These are phyloP conservation scores for Eupeodes corollae DNA, from an alignment of 1,140 invertebrate genomes.

Conservation along the genomic window DNA sequence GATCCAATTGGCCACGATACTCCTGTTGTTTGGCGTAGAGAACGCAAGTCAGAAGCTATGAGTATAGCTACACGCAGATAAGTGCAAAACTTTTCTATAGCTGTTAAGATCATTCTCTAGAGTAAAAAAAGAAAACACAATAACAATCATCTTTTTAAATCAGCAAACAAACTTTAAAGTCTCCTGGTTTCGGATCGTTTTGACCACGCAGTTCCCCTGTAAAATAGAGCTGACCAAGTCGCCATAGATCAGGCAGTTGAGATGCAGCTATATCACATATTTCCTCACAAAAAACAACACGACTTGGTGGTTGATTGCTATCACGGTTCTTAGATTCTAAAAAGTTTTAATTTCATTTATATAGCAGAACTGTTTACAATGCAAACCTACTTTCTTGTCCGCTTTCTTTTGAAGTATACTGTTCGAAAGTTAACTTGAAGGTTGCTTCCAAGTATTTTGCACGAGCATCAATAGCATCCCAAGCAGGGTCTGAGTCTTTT, in stretches of 20 bases:
- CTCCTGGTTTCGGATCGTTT: conserved; percentile 46
- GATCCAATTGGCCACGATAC: conserved; percentile 36
- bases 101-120: conserved; percentile 46
- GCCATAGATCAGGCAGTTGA: conserved; percentile 67
- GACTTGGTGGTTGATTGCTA: conserved; percentile 21
- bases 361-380: not conserved
- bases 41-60: conserved; percentile 40
- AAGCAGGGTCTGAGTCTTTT: conserved; percentile 64
- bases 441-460: conserved; percentile 58
- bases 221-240: conserved; percentile 81
- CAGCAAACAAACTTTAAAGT: conserved; percentile 43
- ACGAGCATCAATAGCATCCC: conserved; percentile 78
- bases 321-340: conserved; percentile 23
- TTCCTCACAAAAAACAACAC: conserved; percentile 34
- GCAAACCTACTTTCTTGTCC: conserved; percentile 16
- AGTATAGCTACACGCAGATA: conserved; percentile 53
- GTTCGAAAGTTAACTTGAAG: conserved; percentile 32
- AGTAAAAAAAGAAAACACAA: not conserved
- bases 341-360: not conserved
- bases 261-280: conserved; percentile 34
- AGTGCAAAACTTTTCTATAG: conserved; percentile 54
- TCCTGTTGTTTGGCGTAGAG: conserved; percentile 31
- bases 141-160: conserved; percentile 49
- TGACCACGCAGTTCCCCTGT: conserved; percentile 66
- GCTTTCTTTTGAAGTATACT: conserved; percentile 26